phyloP scores from a whole-genome alignment of 2,888 invertebrate genomes.

The Euphydryas editha region DNA sequence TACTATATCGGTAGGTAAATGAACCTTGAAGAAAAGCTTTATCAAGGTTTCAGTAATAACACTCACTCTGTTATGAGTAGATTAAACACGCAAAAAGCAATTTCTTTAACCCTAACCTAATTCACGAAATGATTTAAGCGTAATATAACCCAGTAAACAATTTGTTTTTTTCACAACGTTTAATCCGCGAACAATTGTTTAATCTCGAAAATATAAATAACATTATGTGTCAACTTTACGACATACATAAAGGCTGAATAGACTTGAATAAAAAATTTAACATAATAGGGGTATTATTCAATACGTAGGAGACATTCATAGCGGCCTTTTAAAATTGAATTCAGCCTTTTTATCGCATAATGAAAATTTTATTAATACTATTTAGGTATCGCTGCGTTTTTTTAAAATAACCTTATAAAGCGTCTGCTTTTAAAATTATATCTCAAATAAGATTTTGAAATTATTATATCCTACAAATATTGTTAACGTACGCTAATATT shows the following conservation, averaged over 20 bases:
- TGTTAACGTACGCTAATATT: not conserved
- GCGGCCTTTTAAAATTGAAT: constrained; percentile 7
- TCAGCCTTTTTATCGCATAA: constrained; percentile 24
- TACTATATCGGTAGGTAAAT: not conserved
- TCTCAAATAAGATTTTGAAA: not conserved
- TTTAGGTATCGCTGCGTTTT: constrained; percentile 12
- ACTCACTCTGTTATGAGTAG: not conserved
- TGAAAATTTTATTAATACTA: constrained; percentile 25
- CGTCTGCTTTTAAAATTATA: not conserved
- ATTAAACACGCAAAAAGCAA: constrained; percentile 9
- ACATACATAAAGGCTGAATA: constrained; percentile 23
- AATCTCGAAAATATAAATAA: constrained; percentile 15
- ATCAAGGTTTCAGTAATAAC: no score
- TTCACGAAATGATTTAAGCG: constrained; percentile 13
- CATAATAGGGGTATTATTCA: constrained; percentile 21
- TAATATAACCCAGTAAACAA: constrained; percentile 7
- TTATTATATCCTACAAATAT: not conserved
- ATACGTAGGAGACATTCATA: constrained; percentile 24
- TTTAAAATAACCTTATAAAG: not conserved
- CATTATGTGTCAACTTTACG: constrained; percentile 23
- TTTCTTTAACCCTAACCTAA: constrained; percentile 14
- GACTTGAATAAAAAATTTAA: constrained; percentile 14
- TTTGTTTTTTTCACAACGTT: not conserved
- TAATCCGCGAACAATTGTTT: constrained; percentile 3
- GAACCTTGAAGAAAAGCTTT: no score